Conservation (phyloP, 2,888 invertebrate genomes). For the Ischnus inquisitorius region DNA sequence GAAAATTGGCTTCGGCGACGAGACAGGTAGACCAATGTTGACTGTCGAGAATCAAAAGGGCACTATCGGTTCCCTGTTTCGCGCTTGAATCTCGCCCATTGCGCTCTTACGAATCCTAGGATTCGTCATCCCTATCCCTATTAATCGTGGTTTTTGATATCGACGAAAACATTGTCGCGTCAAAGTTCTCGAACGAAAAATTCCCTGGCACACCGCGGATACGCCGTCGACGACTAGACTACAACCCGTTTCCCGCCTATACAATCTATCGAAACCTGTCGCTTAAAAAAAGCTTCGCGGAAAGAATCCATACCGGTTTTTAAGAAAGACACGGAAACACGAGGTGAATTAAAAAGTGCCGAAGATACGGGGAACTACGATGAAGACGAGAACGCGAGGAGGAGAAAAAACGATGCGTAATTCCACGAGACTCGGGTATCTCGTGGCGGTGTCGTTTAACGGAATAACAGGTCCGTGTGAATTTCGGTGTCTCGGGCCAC, state of each 20-base stretch:
- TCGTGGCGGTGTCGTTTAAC: slow-evolving; percentile 59
- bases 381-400: background rate
- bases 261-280: too few relatives aligned
- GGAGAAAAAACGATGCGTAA: slow-evolving; percentile 6
- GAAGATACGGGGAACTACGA: background rate
- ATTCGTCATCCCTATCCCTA: too few relatives aligned
- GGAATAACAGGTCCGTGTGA: slow-evolving; percentile 60
- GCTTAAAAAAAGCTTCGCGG: too few relatives aligned
- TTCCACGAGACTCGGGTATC: slow-evolving; percentile 49
- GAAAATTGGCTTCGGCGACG: slow-evolving; percentile 31
- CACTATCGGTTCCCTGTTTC: background rate
- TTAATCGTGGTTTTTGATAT: too few relatives aligned
- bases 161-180: too few relatives aligned
- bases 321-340: background rate
- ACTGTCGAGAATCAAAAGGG: background rate
- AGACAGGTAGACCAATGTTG: background rate
- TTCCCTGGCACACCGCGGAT: too few relatives aligned
- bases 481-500: slow-evolving; percentile 63
- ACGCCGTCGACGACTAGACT: too few relatives aligned
- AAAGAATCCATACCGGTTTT: too few relatives aligned
- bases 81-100: background rate
- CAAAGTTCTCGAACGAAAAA: too few relatives aligned
- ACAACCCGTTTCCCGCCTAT: too few relatives aligned
- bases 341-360: slow-evolving; percentile 1
- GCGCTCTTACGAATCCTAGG: too few relatives aligned